A percentile compares a stretch with the other conserved stretches of the same genome.
Evolutionary conservation across 2,797 vertebrate species (phyloP).

Genomic region (Podargus strigoides): DNA sequence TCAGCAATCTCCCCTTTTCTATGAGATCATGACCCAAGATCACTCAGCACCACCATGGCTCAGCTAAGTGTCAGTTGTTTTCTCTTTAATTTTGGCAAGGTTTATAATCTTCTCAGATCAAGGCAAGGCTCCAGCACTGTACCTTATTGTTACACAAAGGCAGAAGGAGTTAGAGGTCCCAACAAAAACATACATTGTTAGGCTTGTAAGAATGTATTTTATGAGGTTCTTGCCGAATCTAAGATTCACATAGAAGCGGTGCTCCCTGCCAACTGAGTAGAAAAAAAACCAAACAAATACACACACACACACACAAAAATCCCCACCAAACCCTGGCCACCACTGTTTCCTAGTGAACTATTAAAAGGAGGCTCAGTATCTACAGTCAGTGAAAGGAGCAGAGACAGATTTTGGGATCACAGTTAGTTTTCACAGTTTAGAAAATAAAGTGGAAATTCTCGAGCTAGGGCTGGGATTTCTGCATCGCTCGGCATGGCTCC

Average conservation of each 20-base stretch:
- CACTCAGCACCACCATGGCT: background rate
- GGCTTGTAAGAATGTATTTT: background rate
- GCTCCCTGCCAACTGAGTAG: background rate
- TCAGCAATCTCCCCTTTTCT: background rate
- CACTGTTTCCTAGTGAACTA: background rate
- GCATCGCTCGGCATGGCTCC: fast-evolving
- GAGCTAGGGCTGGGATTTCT: background rate
- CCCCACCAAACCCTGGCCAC: background rate
- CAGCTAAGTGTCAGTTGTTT: background rate
- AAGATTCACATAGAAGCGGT: background rate
- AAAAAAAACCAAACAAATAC: background rate
- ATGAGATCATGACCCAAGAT: background rate
- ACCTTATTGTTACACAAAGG: background rate
- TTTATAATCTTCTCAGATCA: background rate
- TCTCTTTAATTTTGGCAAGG: background rate
- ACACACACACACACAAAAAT: fast-evolving
- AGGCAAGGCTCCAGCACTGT: background rate
- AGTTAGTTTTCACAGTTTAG: background rate
- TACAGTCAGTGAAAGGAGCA: background rate
- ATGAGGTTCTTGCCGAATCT: background rate
- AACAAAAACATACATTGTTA: background rate
- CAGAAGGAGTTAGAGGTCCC: background rate
- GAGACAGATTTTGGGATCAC: background rate
- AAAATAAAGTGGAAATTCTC: background rate
- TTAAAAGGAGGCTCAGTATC: background rate